Conservation (phyloP, 2,113 vertebrate genomes). For the Abramis brama region DNA sequence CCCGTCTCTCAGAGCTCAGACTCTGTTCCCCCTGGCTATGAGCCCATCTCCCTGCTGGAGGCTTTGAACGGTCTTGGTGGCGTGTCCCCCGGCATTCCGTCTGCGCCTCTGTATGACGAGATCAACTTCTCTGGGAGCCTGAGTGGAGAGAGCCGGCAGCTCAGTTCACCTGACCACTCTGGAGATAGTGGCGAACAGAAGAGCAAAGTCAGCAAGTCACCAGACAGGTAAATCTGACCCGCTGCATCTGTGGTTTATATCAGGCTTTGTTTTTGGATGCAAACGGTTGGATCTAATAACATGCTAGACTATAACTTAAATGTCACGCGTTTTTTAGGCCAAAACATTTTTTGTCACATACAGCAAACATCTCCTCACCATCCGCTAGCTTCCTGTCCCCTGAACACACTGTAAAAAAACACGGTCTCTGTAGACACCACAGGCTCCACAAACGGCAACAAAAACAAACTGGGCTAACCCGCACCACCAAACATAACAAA, state of each 20-base stretch:
- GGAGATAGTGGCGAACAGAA: constrained; percentile 84
- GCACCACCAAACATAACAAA: too few relatives aligned
- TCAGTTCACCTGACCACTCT: constrained; percentile 82
- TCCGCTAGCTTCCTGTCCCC: too few relatives aligned
- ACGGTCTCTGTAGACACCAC: too few relatives aligned
- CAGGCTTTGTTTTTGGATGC: not conserved
- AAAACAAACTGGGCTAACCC: too few relatives aligned
- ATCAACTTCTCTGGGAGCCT: constrained; percentile 86
- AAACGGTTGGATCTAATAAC: too few relatives aligned
- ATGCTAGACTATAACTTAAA: too few relatives aligned
- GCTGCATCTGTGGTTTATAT: not conserved
- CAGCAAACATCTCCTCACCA: too few relatives aligned
- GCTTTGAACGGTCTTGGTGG: constrained; percentile 91
- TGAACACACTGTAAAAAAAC: too few relatives aligned
- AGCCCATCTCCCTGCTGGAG: constrained; percentile 95
- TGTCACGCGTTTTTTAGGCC: too few relatives aligned
- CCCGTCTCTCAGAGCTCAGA: constrained; percentile 80
- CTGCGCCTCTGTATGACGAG: constrained; percentile 92
- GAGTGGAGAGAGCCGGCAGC: constrained; percentile 79
- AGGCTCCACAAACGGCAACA: too few relatives aligned
- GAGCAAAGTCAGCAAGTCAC: constrained; percentile 90
- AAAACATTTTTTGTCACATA: too few relatives aligned
- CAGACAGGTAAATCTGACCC: constrained; percentile 85
- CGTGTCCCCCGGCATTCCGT: constrained; percentile 83
- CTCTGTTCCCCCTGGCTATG: constrained; percentile 92